Evolutionary conservation across 2,797 vertebrate species (phyloP).

Genomic region (Rousettus madagascariensis): DNA sequence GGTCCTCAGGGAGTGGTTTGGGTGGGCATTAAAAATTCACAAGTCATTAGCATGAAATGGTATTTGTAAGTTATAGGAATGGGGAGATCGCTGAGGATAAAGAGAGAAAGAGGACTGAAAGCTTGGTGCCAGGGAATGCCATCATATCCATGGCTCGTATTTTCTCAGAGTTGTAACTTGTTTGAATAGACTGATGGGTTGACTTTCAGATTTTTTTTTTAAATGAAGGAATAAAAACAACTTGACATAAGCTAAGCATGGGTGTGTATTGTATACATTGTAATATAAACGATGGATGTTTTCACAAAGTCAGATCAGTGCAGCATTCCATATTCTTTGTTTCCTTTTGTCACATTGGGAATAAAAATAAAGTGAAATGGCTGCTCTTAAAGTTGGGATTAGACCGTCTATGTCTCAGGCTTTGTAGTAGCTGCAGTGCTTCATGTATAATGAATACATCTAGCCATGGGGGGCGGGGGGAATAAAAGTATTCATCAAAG

Average conservation of each 20-base stretch:
- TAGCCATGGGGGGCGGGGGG: neutral
- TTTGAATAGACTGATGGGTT: neutral
- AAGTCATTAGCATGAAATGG: neutral
- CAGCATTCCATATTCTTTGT: neutral
- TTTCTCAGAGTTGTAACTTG: neutral
- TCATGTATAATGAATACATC: neutral
- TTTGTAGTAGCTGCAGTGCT: neutral
- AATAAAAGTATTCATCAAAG: neutral
- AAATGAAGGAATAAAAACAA: neutral
- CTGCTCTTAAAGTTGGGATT: too few species aligned
- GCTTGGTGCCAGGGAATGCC: neutral
- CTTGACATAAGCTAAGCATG: neutral
- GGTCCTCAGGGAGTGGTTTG: neutral
- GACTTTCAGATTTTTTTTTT: neutral
- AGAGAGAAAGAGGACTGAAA: neutral
- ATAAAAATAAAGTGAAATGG: neutral
- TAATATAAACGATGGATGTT: neutral
- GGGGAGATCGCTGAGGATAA: neutral
- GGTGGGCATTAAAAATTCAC: neutral
- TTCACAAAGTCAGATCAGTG: neutral
- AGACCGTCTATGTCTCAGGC: fast-evolving
- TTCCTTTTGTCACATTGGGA: neutral
- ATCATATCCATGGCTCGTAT: neutral
- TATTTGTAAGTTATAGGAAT: neutral
- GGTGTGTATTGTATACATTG: neutral